phyloP scores from a whole-genome alignment of 2,797 vertebrate genomes.

The Enteromius viviparus region DNA sequence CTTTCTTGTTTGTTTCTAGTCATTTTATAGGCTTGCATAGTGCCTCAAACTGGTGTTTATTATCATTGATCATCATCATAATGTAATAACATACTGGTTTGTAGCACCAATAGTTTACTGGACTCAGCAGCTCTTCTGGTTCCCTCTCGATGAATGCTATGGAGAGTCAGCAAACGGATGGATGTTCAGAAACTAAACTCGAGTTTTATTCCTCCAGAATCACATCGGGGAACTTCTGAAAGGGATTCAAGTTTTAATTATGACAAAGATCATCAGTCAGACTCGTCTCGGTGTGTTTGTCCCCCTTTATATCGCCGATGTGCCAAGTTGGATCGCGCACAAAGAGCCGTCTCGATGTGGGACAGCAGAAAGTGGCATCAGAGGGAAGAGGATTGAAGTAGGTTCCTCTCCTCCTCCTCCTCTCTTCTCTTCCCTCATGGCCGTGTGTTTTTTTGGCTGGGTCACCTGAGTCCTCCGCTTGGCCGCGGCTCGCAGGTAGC shows the following conservation, averaged over 20 bases:
- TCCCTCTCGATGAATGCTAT: background rate
- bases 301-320: constrained; percentile 42
- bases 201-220: background rate
- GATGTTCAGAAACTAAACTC: too few relatives aligned
- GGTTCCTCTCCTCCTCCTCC: constrained; percentile 43
- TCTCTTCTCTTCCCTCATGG: constrained; percentile 37
- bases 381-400: constrained; percentile 55
- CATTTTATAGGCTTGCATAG: background rate
- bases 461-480: constrained; percentile 57
- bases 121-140: background rate
- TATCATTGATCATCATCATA: too few relatives aligned
- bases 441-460: constrained; percentile 53
- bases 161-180: background rate
- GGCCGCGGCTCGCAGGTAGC: constrained; percentile 52
- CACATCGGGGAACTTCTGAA: constrained; percentile 11
- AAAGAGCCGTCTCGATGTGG: constrained; percentile 56
- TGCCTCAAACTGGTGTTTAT: background rate
- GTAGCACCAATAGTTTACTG: background rate
- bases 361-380: constrained; percentile 53
- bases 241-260: constrained; percentile 45
- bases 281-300: constrained; percentile 18
- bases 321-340: constrained; percentile 60
- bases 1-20: too few relatives aligned
- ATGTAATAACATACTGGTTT: background rate
- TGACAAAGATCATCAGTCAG: constrained; percentile 44